A percentile compares a stretch with the other conserved stretches of the same genome.
Evolutionary conservation across 2,797 vertebrate genomes (phyloP).

Genomic region (Oreochromis mossambicus): DNA sequence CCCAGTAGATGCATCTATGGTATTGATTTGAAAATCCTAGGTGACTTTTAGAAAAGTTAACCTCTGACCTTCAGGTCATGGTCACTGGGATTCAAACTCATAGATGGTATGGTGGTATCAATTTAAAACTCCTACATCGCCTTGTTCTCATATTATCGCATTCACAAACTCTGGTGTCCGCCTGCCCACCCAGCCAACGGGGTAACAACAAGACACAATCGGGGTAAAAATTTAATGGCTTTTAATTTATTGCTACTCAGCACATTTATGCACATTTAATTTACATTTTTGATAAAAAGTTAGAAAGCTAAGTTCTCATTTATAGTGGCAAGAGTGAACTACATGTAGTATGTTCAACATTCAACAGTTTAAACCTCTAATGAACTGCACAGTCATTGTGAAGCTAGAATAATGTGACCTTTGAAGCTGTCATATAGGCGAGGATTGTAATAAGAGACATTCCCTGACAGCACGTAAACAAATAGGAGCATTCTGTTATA

Average conservation of each 20-base stretch:
- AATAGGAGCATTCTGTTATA: not conserved
- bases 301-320: not conserved
- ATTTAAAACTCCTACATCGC: not conserved
- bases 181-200: not conserved
- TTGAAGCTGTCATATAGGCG: not conserved
- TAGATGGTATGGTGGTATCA: not conserved
- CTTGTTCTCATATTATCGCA: not conserved
- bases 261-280: not conserved
- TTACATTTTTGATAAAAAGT: conserved; percentile 1
- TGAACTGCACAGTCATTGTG: not conserved
- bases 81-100: not conserved
- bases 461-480: not conserved
- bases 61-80: not conserved
- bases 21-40: not conserved
- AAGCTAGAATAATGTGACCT: not conserved
- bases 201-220: not conserved
- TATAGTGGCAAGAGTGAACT: not conserved
- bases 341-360: not conserved
- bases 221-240: not conserved
- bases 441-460: not conserved
- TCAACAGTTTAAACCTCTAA: not conserved
- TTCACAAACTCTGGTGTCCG: not conserved
- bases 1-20: not conserved
- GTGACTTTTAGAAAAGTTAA: not conserved
- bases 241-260: not conserved